A percentile compares a stretch with the other conserved stretches of the same genome.
These are phyloP conservation scores for Monomorium pharaonis DNA, from an alignment of 1,140 invertebrate genomes.

Conservation along the genomic window DNA sequence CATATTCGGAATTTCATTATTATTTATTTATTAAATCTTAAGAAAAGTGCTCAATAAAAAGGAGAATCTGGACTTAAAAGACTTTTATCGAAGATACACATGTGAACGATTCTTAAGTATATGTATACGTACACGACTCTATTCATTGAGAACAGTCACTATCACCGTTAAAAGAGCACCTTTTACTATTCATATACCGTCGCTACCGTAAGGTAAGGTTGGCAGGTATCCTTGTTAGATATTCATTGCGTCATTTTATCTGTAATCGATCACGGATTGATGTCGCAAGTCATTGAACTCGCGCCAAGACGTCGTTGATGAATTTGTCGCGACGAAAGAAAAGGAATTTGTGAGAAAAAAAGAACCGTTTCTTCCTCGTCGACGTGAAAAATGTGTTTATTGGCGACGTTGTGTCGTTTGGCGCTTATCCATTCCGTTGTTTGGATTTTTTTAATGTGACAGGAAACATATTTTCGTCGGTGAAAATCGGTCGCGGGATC, in stretches of 20 bases:
- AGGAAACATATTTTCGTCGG: conserved; percentile 35
- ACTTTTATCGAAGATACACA: not conserved
- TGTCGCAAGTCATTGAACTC: conserved; percentile 30
- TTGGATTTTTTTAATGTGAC: conserved; percentile 49
- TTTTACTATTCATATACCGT: conserved; percentile 20
- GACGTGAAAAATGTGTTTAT: conserved; percentile 47
- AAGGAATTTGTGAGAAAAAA: not conserved
- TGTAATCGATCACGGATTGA: conserved; percentile 39
- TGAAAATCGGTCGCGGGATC: conserved; percentile 13
- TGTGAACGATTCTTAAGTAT: not conserved
- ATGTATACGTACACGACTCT: not conserved
- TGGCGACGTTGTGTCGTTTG: conserved; percentile 30
- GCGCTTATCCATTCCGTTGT: conserved; percentile 5
- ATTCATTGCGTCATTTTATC: conserved; percentile 35
- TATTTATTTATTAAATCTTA: not conserved
- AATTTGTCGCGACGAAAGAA: not conserved
- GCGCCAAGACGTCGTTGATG: not conserved
- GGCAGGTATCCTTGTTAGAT: not conserved
- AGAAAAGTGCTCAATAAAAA: not conserved
- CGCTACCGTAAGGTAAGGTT: conserved; percentile 10
- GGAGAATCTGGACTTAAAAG: not conserved
- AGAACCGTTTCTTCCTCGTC: not conserved
- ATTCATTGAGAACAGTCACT: not conserved
- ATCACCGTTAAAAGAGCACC: not conserved
- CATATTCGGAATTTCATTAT: not conserved